Evolutionary conservation across 2,888 invertebrate genomes (phyloP).

Genomic region (Nomada flava): DNA sequence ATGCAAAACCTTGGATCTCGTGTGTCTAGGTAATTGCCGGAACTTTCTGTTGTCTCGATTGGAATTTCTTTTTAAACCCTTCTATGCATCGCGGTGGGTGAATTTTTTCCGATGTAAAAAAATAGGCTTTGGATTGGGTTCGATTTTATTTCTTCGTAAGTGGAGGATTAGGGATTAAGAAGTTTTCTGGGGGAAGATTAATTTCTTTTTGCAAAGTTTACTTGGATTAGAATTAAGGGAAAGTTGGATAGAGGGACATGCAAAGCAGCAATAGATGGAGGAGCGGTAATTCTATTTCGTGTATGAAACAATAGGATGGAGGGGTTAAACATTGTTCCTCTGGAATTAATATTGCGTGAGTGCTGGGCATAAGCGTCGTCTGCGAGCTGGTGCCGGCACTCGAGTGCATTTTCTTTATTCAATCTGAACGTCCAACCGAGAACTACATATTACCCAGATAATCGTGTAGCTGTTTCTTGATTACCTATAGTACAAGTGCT

Average conservation of each 20-base stretch:
- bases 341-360: conserved; percentile 53
- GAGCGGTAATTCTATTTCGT: conserved; percentile 31
- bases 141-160: too few species aligned
- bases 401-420: conserved; percentile 41
- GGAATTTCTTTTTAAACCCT: background rate
- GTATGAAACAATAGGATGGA: conserved; percentile 31
- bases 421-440: conserved; percentile 29
- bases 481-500: background rate
- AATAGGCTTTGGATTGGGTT: too few species aligned
- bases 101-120: too few species aligned
- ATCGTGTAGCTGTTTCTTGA: conserved; percentile 6
- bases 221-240: background rate
- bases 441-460: conserved; percentile 29
- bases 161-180: background rate
- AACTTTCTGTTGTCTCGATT: background rate
- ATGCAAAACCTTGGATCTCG: background rate
- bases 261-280: conserved; percentile 18
- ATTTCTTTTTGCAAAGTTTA: conserved; percentile 1
- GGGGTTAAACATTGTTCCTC: conserved; percentile 37
- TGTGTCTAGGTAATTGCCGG: background rate
- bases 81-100: too few species aligned
- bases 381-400: background rate
- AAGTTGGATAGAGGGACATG: conserved; percentile 5
- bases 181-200: background rate
- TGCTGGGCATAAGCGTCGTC: conserved; percentile 28